Conservation (phyloP, 2,113 vertebrate genomes). For the Calidris pugnax region DNA sequence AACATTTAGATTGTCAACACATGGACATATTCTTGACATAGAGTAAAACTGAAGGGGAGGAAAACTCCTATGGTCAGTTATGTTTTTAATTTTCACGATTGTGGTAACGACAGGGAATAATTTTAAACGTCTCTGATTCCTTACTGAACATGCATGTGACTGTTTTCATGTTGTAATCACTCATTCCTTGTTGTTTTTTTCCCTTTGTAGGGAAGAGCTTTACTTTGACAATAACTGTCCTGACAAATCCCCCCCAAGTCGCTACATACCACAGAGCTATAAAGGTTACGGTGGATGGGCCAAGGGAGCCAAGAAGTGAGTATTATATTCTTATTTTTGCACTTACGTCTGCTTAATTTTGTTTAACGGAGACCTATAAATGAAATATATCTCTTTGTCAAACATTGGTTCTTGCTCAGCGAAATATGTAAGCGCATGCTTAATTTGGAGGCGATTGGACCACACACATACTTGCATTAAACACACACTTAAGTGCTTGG, state of each 20-base stretch:
- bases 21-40: constrained; percentile 70
- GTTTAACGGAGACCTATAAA: background rate
- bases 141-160: constrained; percentile 29
- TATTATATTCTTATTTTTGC: constrained; percentile 65
- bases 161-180: constrained; percentile 64
- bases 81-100: constrained; percentile 66
- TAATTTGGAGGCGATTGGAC: constrained; percentile 32
- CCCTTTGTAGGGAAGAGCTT: constrained; percentile 96
- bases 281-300: constrained; percentile 99
- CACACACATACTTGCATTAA: constrained; percentile 57
- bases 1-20: constrained; percentile 72
- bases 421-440: background rate
- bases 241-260: constrained; percentile 99
- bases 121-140: constrained; percentile 45
- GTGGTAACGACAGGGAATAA: constrained; percentile 67
- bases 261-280: constrained; percentile 99
- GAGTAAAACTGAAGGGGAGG: constrained; percentile 62
- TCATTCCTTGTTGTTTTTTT: constrained; percentile 62
- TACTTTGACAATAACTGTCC: constrained; percentile 99
- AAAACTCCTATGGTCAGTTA: constrained; percentile 59
- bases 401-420: constrained; percentile 23
- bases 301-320: constrained; percentile 98
- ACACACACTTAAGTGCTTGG: constrained; percentile 28
- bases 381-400: constrained; percentile 36
- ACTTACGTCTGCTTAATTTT: constrained; percentile 1